Base-by-base conservation (phyloP, 2,113 vertebrate species). In the Marmota flaviventris region DNA sequence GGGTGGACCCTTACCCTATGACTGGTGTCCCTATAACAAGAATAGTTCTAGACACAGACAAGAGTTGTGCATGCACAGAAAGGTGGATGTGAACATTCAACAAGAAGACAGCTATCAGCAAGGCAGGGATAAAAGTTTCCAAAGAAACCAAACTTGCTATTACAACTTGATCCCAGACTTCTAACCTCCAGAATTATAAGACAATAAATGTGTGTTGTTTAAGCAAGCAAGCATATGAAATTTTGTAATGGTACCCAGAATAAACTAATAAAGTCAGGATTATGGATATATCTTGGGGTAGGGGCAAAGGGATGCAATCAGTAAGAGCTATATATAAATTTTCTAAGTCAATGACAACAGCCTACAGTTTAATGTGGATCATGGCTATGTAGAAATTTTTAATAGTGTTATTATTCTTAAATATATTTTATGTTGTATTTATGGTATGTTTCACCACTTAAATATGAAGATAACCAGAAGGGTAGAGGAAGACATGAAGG, bases 331-430 rank as follows among this genome's bases (percentile, higher is more conserved):
- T 25, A 67, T 32, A 67, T 77, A 14, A 73, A 63, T 82, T 67
- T 67, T 65, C 42, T 82, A 85, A 75, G 27, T 56, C 48, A 86
- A 79, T 76, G 29, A 37, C 53, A 65, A 53, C 77, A 39, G 42
- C 67, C 27, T 77, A 25, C 20, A 82, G 76, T 75, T 89, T 89
- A 85, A 39, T 89, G 8, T 85, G 4, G 34, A 86, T 86, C 34
- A 53, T 34, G n/a, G 18, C 5, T 45, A 77, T 53, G 13, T 85
- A 29, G 17, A 32, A 77, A 0, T 22, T 73, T 76, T 89, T 92
- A 69, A 4, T 48, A 67, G 34, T 67, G 56, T 70, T 48, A 88
- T 76, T 56, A 85, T 79, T 96, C 85, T 79, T 42, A 89, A 93
- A 56, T 48, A 53, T 70, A 88, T 78, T 94, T 82, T 76, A 72